Base-by-base conservation (phyloP, 37 sponge, comb jelly and placozoan species). In the Geodia barretti region DNA sequence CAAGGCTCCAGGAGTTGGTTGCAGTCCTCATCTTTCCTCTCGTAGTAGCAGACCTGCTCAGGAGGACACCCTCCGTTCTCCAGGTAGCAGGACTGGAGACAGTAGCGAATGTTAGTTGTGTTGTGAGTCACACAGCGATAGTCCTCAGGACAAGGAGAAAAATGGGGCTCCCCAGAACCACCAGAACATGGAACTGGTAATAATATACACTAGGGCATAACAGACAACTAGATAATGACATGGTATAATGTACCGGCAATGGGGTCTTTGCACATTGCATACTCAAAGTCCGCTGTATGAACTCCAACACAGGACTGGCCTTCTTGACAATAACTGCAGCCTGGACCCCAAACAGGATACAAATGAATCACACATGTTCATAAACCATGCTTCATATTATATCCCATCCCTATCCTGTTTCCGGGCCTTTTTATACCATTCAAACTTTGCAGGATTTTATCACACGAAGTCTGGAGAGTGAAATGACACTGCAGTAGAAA, bases 131-230 rank as follows among this genome's bases (percentile, higher is more conserved):
- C 11, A 14, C 54, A 47, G 54, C 54, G 54, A 47, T 7, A 47
- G 54, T 47, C 14, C 11, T 14, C n/a, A n/a, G n/a, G n/a, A n/a
- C n/a, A n/a, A n/a, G n/a, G n/a, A n/a, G n/a, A n/a, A n/a, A n/a
- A n/a, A n/a, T n/a, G n/a, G n/a, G n/a, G n/a, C n/a, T n/a, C n/a
- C n/a, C n/a, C n/a, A n/a, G n/a, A n/a, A n/a, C 35, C 77, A 17
- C 1, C 9, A 37, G 24, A 60, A 77, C 77, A 77, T 32, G 39
- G 40, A 3, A 77, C 77, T 77, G 77, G n/a, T n/a, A n/a, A n/a
- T n/a, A n/a, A 63, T 24, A 42, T 23, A 7, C 11, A 64, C 20
- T 23, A n/a, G 25, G 65, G 65, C 5, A 64, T 7, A 58, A 58
- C 11, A 20, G 60, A 20, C 17, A 7, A 75, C 20, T 75, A 3